Evolutionary conservation across 2,113 vertebrate genomes (phyloP), one percentile per base, ranked within the genome.

Genomic region (cattle (Bos taurus)): DNA sequence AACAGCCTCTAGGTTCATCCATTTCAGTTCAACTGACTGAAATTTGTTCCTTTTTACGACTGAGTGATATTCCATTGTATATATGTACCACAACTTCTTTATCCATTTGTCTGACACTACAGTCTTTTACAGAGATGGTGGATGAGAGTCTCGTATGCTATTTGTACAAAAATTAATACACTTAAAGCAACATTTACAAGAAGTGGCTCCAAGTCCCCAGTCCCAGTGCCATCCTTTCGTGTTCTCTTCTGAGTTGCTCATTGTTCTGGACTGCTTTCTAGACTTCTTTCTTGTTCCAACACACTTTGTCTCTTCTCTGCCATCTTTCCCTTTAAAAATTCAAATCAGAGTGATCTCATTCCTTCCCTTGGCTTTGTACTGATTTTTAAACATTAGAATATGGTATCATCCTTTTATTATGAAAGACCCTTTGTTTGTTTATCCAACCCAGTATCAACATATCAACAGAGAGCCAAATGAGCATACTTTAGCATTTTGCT

Each of bases 101-200:
- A 74, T 25, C 36, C 71, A 43, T 74, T 74, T 95, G 80, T 95
- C 96, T 97, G 83, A 84, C 92, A 86, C 86, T 89, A 54, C 64
- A 90, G 40, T 94, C 96, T 98, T 98, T 94, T 90, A 92, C 95
- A 88, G 60, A 95, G 52, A 86, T 46, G 91, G 91, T 93, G 59
- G 86, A 40, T 95, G 98, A 97, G 74, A 94, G 97, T 98, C 93
- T 98, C 52, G 94, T 96, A 82, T 46, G 87, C 67, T 92, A 64
- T 98, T 98, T 98, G 95, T 88, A 97, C 59, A 97, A 93, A 94
- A 96, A 92, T 97, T 94, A 98, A 95, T 98, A 97, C 97, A 98
- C 92, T 98, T 97, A 97, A 97, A 97, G 40, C 81, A 93, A 91
- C 62, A 74, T 94, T 98, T 97, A 96, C 33, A 93, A 78, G 90